Evolutionary conservation across 2,888 invertebrate genomes (phyloP).

Genomic region (Catocala sponsa): DNA sequence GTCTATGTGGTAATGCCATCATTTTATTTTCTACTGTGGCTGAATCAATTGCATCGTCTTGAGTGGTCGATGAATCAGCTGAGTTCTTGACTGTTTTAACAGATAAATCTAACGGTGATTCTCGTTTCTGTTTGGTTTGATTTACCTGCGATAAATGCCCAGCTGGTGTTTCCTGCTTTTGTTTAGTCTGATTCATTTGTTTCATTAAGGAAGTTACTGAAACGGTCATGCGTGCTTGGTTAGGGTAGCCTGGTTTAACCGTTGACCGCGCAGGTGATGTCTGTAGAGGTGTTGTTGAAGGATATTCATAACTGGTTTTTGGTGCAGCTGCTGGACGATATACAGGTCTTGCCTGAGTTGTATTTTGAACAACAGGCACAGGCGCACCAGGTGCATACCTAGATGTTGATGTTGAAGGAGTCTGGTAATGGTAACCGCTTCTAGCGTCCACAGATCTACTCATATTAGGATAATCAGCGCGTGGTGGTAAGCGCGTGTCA

Average conservation of each 20-base stretch:
- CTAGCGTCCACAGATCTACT: slow-evolving; percentile 69
- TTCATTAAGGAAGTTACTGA: slow-evolving; percentile 83
- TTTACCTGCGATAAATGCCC: slow-evolving; percentile 77
- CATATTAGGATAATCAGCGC: slow-evolving; percentile 69
- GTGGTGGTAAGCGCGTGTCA: slow-evolving; percentile 68
- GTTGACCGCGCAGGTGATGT: slow-evolving; percentile 74
- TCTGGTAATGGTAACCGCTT: slow-evolving; percentile 70
- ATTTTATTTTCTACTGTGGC: slow-evolving; percentile 73
- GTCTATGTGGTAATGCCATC: slow-evolving; percentile 67
- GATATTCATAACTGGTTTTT: slow-evolving; percentile 75
- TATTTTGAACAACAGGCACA: slow-evolving; percentile 69
- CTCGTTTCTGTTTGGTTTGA: slow-evolving; percentile 88
- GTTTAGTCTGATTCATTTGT: slow-evolving; percentile 83
- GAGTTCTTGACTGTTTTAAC: slow-evolving; percentile 96
- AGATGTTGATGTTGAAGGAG: slow-evolving; percentile 76
- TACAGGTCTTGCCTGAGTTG: slow-evolving; percentile 65
- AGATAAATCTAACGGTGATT: slow-evolving; percentile 95
- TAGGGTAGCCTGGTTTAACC: slow-evolving; percentile 75
- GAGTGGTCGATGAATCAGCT: slow-evolving; percentile 95
- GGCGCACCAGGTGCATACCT: slow-evolving; percentile 66
- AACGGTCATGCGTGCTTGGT: slow-evolving; percentile 82
- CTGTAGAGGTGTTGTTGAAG: slow-evolving; percentile 69
- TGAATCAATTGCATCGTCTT: slow-evolving; percentile 89
- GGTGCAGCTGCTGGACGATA: slow-evolving; percentile 70
- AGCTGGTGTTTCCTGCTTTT: slow-evolving; percentile 92